Conservation (phyloP, 2,888 invertebrate genomes). For the Muscina levida region DNA sequence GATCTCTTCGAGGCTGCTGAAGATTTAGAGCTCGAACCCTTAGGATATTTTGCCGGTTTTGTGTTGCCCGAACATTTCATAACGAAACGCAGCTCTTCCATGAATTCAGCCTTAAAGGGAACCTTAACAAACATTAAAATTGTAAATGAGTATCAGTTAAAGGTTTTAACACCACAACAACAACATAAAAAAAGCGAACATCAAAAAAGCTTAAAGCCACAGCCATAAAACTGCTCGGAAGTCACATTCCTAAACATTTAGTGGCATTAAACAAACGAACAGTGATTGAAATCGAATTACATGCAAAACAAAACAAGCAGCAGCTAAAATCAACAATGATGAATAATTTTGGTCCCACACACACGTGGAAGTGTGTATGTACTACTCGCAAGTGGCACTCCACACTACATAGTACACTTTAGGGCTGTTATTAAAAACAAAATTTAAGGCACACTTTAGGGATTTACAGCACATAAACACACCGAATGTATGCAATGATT, state of each 20-base stretch:
- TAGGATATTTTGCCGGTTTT: constrained; percentile 84
- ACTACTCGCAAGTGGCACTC: too few species aligned
- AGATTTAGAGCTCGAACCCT: constrained; percentile 71
- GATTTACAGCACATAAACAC: constrained; percentile 34
- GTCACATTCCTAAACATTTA: constrained; percentile 13
- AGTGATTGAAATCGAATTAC: constrained; percentile 12
- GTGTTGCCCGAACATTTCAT: constrained; percentile 86
- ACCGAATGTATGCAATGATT: background rate
- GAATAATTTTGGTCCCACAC: constrained; percentile 28
- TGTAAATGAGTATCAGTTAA: background rate
- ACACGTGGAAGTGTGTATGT: too few species aligned
- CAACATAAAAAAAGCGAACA: background rate
- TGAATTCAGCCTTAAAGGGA: constrained; percentile 85
- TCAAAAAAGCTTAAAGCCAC: background rate
- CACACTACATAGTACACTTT: too few species aligned
- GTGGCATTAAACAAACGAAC: background rate
- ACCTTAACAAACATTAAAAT: constrained; percentile 79
- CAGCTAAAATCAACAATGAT: background rate
- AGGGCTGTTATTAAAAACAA: constrained; percentile 21
- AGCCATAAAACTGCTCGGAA: background rate
- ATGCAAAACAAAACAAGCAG: background rate
- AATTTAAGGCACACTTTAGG: constrained; percentile 47
- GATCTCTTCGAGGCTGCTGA: constrained; percentile 66
- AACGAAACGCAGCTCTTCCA: constrained; percentile 87
- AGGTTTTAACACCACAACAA: background rate